A percentile compares a stretch with the other conserved stretches of the same genome.
phyloP scores from a whole-genome alignment of 23 tunicate genomes.

The Halocynthia roretzi region DNA sequence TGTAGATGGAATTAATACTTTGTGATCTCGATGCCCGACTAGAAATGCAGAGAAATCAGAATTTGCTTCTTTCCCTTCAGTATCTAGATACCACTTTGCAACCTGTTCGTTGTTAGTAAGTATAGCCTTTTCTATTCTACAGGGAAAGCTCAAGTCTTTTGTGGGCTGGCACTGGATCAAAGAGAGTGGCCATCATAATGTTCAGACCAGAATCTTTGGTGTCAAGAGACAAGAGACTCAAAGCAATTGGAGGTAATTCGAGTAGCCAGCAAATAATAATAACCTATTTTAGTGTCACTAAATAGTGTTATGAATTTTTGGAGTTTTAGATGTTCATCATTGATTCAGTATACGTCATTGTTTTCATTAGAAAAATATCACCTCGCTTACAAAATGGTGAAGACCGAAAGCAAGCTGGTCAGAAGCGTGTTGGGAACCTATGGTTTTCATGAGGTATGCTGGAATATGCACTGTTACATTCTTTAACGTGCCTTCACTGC shows the following conservation, averaged over 20 bases:
- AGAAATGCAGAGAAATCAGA: no score
- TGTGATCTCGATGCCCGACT: no score
- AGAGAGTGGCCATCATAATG: conserved; percentile 59
- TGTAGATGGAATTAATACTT: no score
- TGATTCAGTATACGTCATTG: not conserved
- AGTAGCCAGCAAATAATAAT: not conserved
- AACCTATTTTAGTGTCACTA: not conserved
- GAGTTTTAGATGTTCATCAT: not conserved
- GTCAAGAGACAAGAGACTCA: conserved; percentile 57
- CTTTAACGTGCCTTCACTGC: not conserved
- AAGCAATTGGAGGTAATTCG: conserved; percentile 73
- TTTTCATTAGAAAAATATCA: conserved; percentile 76
- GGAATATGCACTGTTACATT: not conserved
- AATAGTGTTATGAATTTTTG: not conserved
- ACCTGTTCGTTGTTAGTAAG: no score
- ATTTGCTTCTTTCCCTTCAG: no score
- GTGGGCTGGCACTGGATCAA: conserved; percentile 82
- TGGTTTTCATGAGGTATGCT: conserved; percentile 84
- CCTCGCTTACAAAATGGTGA: conserved; percentile 95
- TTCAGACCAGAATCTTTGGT: conserved; percentile 86
- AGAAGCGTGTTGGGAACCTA: conserved; percentile 77
- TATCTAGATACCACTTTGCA: no score
- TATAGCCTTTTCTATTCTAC: not conserved
- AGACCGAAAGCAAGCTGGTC: conserved; percentile 91
- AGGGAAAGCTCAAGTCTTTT: conserved; percentile 40